Base-by-base conservation (phyloP, 2,797 vertebrate genomes). In the Cyclopterus lumpus region DNA sequence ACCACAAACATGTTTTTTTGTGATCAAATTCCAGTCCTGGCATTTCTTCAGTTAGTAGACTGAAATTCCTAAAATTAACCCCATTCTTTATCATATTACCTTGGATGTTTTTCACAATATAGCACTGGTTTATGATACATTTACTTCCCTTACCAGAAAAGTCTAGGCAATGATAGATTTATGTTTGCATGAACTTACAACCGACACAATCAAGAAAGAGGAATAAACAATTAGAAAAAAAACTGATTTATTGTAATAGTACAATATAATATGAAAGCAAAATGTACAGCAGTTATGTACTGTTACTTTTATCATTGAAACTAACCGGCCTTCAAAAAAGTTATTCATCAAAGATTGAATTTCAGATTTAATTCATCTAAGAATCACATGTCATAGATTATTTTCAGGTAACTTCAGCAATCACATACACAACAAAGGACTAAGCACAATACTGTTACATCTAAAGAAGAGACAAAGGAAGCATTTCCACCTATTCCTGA, bases 271-370 rank as follows among this genome's bases (percentile, higher is more conserved):
- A 86, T 83, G 71, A 86, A 91, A 93, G 91, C 84, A 90, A 77
- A 83, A 93, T 93, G 62, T 93, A 94, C 93, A 94, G 85, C 86
- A 89, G 69, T 74, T 88, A 86, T 80, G 75, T 79, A 90, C 34
- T 78, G 78, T 90, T 83, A 87, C 60, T 55, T 42, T 67, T 67
- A 83, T 79, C 55, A 77, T 74, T 80, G 71, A 67, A 85, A 90
- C 76, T 77, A 82, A 78, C 68, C 60, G 86, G 82, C 80, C 88
- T 89, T 92, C 90, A 91, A 88, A 76, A 82, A 70, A 6, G 15
- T 62, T 77, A 55, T 63, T 79, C 26, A 72, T 76, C 38, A 77
- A 86, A 71, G 49, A 71, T 73, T 79, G 14, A 72, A 77, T 79
- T 77, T 81, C n/a, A 67, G 51, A 77, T 75, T 79, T 77, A 73